phyloP scores from a whole-genome alignment of 2,888 invertebrate genomes.

The Halictus ligatus region DNA sequence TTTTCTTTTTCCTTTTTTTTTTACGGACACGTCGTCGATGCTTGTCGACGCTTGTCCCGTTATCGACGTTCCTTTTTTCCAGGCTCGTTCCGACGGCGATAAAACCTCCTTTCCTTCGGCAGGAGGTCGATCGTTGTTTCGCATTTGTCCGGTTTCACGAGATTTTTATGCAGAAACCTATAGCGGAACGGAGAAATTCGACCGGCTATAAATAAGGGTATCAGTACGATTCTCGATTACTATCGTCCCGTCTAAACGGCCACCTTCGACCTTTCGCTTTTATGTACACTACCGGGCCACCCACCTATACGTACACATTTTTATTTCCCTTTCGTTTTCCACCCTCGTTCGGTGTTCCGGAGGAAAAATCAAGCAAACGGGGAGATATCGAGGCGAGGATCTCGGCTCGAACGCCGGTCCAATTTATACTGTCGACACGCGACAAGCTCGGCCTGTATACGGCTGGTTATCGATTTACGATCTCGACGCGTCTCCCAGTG shows the following conservation, averaged over 20 bases:
- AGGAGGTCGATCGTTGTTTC: conserved; percentile 18
- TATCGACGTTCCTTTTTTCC: conserved; percentile 5
- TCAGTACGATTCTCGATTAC: conserved; percentile 43
- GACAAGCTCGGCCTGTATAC: neutral
- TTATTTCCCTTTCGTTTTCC: conserved; percentile 10
- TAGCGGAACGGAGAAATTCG: conserved; percentile 15
- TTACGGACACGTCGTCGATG: neutral
- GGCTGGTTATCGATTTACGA: conserved; percentile 27
- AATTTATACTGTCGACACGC: conserved; percentile 9
- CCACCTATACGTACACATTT: neutral
- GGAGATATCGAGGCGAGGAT: conserved; percentile 14
- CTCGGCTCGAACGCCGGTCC: neutral
- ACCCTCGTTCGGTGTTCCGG: neutral
- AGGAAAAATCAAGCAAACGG: conserved; percentile 18
- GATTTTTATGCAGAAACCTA: conserved; percentile 33
- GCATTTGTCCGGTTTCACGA: conserved; percentile 40
- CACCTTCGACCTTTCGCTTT: conserved; percentile 24
- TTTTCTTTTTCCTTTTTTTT: neutral
- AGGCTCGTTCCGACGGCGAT: neutral
- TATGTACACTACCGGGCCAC: neutral
- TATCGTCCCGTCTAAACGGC: conserved; percentile 29
- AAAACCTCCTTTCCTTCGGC: conserved; percentile 17
- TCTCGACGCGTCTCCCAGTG: conserved; percentile 5
- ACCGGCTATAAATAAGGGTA: conserved; percentile 44
- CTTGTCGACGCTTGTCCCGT: conserved; percentile 3